phyloP scores from a whole-genome alignment of 1,140 invertebrate genomes.

The Macrosteles quadrilineatus region DNA sequence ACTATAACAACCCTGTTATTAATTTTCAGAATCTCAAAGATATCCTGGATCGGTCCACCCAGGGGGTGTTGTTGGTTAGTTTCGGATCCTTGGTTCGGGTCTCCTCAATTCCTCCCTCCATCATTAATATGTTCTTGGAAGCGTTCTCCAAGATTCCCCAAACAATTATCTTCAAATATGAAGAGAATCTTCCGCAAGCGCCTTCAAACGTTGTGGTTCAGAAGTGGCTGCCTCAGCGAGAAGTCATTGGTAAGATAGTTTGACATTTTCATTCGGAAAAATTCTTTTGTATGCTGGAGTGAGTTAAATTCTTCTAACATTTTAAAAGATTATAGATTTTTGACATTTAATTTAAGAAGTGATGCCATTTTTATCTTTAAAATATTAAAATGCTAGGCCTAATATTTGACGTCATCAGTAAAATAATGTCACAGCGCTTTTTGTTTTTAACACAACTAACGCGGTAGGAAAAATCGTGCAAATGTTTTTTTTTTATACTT shows the following conservation, averaged over 20 bases:
- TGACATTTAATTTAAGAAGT: too few relatives aligned
- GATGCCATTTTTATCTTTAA: neutral
- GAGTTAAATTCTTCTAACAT: too few relatives aligned
- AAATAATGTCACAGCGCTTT: too few relatives aligned
- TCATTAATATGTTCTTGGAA: conserved; percentile 45
- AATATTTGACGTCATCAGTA: too few relatives aligned
- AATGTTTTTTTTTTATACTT: too few relatives aligned
- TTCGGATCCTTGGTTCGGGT: conserved; percentile 16
- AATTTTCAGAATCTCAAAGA: conserved; percentile 36
- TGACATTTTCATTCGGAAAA: neutral
- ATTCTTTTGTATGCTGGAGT: neutral
- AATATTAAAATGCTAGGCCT: conserved; percentile 8
- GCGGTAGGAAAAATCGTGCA: too few relatives aligned
- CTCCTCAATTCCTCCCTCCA: neutral
- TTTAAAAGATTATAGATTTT: too few relatives aligned
- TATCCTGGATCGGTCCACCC: conserved; percentile 39
- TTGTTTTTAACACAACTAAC: too few relatives aligned
- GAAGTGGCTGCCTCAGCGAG: conserved; percentile 51
- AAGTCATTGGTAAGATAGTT: conserved; percentile 43
- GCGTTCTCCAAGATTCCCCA: conserved; percentile 55
- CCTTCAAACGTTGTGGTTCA: conserved; percentile 53
- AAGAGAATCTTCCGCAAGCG: conserved; percentile 51
- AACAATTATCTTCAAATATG: conserved; percentile 62
- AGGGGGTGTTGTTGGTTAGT: conserved; percentile 37
- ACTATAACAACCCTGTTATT: too few relatives aligned